Evolutionary conservation across 2,797 vertebrate genomes (phyloP).

Genomic region (Valencia hispanica): DNA sequence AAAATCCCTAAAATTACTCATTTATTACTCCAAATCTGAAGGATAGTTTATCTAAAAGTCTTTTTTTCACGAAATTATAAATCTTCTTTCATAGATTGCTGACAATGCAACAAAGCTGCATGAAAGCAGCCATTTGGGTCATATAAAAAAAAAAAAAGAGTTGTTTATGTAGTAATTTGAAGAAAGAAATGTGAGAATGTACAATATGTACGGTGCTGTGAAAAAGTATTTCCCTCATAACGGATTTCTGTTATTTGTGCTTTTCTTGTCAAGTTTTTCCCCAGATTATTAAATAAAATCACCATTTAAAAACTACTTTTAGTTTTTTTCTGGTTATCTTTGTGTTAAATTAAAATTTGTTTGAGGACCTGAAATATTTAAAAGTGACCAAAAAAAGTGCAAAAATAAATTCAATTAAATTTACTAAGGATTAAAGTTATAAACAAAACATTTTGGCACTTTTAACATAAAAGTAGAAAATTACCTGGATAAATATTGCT

Average conservation of each 20-base stretch:
- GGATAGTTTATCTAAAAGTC: neutral
- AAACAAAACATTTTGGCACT: neutral
- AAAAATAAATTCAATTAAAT: neutral
- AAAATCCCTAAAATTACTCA: neutral
- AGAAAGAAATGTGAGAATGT: neutral
- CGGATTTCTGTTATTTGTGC: no score
- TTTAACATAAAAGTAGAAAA: neutral
- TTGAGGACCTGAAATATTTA: neutral
- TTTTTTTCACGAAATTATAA: neutral
- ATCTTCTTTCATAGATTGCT: neutral
- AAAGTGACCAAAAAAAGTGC: neutral
- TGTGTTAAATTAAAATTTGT: neutral
- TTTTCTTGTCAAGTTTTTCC: no score
- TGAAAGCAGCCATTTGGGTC: neutral
- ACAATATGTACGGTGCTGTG: no score
- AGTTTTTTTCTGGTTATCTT: neutral
- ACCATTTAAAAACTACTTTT: neutral
- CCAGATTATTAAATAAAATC: neutral
- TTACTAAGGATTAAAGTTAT: neutral
- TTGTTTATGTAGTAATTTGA: neutral
- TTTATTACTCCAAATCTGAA: neutral
- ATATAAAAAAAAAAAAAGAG: neutral
- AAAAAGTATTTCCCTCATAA: no score
- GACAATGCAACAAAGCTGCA: neutral
- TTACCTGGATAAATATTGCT: neutral